Conservation (phyloP, 2,797 vertebrate genomes). For the Arrhamphus sclerolepis region DNA sequence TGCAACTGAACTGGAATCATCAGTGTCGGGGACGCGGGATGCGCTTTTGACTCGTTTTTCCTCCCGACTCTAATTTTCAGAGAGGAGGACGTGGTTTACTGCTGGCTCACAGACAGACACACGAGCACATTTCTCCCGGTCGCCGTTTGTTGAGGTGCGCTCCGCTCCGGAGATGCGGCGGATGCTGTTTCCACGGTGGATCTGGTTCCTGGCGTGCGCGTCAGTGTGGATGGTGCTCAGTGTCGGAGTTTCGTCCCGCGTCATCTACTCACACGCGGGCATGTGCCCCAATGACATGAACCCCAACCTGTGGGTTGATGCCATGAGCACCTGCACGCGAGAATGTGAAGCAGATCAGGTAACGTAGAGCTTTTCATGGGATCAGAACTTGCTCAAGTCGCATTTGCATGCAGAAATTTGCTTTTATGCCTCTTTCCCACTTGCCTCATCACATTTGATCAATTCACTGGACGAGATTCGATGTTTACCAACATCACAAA, state of each 20-base stretch:
- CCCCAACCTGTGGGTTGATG: conserved; percentile 98
- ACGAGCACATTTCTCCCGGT: not conserved
- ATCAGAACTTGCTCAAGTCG: not conserved
- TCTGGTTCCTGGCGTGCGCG: conserved; percentile 83
- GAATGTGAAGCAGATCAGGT: conserved; percentile 95
- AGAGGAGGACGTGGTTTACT: not conserved
- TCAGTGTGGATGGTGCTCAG: conserved; percentile 79
- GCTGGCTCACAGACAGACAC: conserved; percentile 14
- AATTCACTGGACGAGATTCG: no score
- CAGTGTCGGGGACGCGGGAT: conserved; percentile 9
- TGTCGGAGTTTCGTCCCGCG: conserved; percentile 75
- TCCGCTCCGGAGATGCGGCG: conserved; percentile 81
- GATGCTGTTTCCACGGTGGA: conserved; percentile 83
- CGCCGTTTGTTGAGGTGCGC: conserved; percentile 16
- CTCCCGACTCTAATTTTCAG: not conserved
- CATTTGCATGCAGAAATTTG: no score
- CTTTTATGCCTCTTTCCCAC: no score
- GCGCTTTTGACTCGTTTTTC: conserved; percentile 9
- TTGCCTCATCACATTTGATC: no score
- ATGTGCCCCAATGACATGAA: conserved; percentile 99
- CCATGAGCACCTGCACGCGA: conserved; percentile 95
- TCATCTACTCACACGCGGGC: conserved; percentile 89
- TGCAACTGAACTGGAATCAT: conserved; percentile 25
- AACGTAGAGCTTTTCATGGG: not conserved
- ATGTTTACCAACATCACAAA: no score